phyloP scores from a whole-genome alignment of 1,140 invertebrate genomes.

The Pseudomyrmex sp. region DNA sequence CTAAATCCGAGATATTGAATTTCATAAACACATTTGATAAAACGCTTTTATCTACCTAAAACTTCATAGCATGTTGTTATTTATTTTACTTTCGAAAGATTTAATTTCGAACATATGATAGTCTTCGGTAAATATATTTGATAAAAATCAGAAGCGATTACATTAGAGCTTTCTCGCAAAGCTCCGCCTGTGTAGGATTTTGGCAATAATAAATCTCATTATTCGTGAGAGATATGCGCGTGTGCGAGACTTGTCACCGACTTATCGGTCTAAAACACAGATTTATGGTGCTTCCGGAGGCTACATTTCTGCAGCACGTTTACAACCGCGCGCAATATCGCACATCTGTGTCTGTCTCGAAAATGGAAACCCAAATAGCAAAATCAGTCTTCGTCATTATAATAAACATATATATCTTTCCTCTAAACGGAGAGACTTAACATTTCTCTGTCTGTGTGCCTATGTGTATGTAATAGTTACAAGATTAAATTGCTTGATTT shows the following conservation, averaged over 20 bases:
- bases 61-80: no score
- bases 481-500: background rate
- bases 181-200: background rate
- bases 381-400: constrained; percentile 19
- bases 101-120: no score
- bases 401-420: background rate
- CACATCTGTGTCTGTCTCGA: background rate
- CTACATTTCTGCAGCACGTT: background rate
- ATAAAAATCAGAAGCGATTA: constrained; percentile 2
- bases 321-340: background rate
- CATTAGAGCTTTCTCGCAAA: constrained; percentile 25
- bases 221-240: background rate
- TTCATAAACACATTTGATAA: background rate
- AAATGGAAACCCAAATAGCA: constrained; percentile 4
- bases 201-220: constrained; percentile 58
- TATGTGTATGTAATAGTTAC: background rate
- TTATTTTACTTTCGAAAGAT: no score
- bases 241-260: constrained; percentile 34
- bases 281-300: constrained; percentile 37
- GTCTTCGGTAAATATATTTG: background rate
- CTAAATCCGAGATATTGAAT: background rate
- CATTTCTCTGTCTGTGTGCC: background rate
- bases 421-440: background rate
- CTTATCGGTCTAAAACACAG: constrained; percentile 5
- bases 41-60: no score